Evolutionary conservation across 2,113 vertebrate species (phyloP).

Genomic region (Anolis sagrei): DNA sequence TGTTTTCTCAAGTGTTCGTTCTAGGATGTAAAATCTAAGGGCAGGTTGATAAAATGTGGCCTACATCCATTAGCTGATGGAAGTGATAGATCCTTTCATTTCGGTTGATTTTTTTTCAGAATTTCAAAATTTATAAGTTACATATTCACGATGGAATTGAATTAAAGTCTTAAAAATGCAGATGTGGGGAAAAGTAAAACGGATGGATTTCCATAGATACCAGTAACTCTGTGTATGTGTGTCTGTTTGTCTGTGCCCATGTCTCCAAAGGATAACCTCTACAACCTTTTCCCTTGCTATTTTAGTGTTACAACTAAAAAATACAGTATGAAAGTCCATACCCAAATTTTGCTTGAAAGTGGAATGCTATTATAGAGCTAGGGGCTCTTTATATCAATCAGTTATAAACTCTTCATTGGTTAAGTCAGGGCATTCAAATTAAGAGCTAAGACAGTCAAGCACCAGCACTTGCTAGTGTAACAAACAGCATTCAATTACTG

Average conservation of each 20-base stretch:
- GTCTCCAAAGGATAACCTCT: slow-evolving; percentile 50
- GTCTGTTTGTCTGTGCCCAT: slow-evolving; percentile 22
- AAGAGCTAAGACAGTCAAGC: not conserved
- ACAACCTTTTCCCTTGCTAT: slow-evolving; percentile 62
- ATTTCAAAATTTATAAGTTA: no score
- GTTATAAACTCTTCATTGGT: not conserved
- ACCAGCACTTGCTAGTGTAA: not conserved
- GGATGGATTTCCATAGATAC: no score
- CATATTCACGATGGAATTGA: slow-evolving; percentile 26
- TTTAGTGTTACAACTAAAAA: slow-evolving; percentile 60
- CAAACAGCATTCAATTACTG: slow-evolving; percentile 19
- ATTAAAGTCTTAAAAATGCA: no score
- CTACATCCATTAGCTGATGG: no score
- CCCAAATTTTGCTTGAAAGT: not conserved
- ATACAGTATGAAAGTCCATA: slow-evolving; percentile 36
- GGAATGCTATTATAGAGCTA: not conserved
- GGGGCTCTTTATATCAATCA: slow-evolving; percentile 3
- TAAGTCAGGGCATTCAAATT: not conserved
- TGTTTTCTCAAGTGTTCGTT: no score
- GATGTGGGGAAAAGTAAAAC: no score
- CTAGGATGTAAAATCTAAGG: no score
- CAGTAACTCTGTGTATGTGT: no score
- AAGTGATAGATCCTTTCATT: no score
- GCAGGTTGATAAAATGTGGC: no score
- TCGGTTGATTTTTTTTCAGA: no score